Conservation (phyloP, 2,888 invertebrate species). For the Coenonympha arcania region DNA sequence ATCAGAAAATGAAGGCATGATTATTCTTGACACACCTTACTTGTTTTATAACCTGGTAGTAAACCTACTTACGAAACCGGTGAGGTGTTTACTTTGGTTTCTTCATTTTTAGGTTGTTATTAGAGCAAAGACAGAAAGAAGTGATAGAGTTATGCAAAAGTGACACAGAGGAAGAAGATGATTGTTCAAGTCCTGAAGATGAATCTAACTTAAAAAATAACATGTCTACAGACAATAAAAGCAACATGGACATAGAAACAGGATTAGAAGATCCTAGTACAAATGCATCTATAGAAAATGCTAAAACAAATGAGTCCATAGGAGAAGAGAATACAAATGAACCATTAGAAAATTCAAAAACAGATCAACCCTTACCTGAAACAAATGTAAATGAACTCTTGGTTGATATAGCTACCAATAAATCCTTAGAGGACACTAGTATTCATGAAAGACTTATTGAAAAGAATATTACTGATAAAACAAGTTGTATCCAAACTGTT, state of each 20-base stretch:
- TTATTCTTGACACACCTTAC: no score
- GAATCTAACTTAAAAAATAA: conserved; percentile 9
- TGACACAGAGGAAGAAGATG: conserved; percentile 74
- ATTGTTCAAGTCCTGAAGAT: conserved; percentile 15
- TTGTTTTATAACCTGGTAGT: no score
- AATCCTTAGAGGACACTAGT: no score
- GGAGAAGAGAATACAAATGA: no score
- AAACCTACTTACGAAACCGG: no score
- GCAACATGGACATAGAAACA: conserved; percentile 17
- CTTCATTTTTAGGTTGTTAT: conserved; percentile 68
- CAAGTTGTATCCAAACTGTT: neutral
- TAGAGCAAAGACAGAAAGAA: conserved; percentile 82
- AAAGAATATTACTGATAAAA: neutral
- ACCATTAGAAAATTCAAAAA: no score
- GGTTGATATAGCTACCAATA: no score
- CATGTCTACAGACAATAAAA: neutral
- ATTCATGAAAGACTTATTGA: no score
- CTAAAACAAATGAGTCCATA: neutral
- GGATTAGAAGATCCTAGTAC: conserved; percentile 1
- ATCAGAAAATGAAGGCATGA: no score
- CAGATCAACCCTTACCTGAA: no score
- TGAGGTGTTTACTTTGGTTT: neutral
- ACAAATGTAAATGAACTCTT: no score
- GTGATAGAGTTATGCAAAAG: conserved; percentile 84
- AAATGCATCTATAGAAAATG: conserved; percentile 9